Conservation (phyloP, 2,113 vertebrate species). For the Reinhardtius hippoglossoides region DNA sequence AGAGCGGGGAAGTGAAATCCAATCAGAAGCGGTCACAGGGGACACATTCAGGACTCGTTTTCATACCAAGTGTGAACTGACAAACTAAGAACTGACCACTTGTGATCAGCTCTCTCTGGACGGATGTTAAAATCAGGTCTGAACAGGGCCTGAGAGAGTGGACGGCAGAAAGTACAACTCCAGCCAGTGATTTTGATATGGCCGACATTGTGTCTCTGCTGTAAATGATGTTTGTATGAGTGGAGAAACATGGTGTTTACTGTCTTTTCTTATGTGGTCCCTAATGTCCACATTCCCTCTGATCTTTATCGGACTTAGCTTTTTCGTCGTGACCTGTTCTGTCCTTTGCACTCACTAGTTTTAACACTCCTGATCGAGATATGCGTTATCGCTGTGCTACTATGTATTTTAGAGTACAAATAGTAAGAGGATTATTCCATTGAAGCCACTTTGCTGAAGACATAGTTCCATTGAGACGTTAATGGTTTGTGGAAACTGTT, state of each 20-base stretch:
- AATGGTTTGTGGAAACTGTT: not conserved
- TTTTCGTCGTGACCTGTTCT: slow-evolving; percentile 20
- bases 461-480: not conserved
- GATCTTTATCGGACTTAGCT: slow-evolving; percentile 3
- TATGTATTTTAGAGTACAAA: not conserved
- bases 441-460: not conserved
- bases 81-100: too few relatives aligned
- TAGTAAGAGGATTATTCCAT: not conserved
- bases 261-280: slow-evolving; percentile 27
- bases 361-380: not conserved
- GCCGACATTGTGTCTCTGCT: slow-evolving; percentile 15
- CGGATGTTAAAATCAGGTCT: not conserved
- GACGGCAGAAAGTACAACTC: slow-evolving; percentile 8
- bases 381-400: not conserved
- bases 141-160: slow-evolving; percentile 1
- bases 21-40: too few relatives aligned
- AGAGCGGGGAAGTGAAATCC: too few relatives aligned
- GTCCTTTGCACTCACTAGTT: slow-evolving; percentile 1
- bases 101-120: not conserved
- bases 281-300: slow-evolving; percentile 18
- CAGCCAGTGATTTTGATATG: slow-evolving; percentile 6
- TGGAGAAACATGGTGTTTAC: not conserved
- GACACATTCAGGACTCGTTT: too few relatives aligned
- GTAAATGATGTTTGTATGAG: slow-evolving; percentile 24
- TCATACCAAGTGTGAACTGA: too few relatives aligned